Conservation (phyloP, 1,140 invertebrate species). For the Drosophila willistoni region DNA sequence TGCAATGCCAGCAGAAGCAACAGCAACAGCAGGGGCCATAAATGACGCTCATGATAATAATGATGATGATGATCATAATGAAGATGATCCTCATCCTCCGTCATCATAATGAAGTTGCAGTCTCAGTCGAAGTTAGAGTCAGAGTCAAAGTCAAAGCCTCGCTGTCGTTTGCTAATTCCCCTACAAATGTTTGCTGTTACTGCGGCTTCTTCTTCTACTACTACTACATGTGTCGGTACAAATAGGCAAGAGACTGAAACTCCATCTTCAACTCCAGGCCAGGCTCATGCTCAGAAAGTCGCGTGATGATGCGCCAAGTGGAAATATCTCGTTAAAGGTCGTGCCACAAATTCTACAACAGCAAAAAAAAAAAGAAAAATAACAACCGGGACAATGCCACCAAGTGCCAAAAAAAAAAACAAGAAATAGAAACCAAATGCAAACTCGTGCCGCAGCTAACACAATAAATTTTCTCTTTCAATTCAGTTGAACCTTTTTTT, state of each 20-base stretch:
- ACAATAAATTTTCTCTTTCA: slow-evolving; percentile 76
- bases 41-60: slow-evolving; percentile 46
- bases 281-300: slow-evolving; percentile 59
- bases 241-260: slow-evolving; percentile 53
- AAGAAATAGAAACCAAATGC: slow-evolving; percentile 36
- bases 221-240: slow-evolving; percentile 71
- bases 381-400: slow-evolving; percentile 45
- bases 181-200: slow-evolving; percentile 72
- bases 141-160: slow-evolving; percentile 25
- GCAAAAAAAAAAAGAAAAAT: slow-evolving; percentile 24
- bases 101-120: slow-evolving; percentile 59
- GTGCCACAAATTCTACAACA: slow-evolving; percentile 70
- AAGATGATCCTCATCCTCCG: slow-evolving; percentile 51
- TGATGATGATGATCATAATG: slow-evolving; percentile 1
- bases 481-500: not conserved
- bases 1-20: slow-evolving; percentile 64
- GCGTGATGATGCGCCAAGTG: slow-evolving; percentile 75
- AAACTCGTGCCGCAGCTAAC: slow-evolving; percentile 67
- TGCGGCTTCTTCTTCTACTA: slow-evolving; percentile 43
- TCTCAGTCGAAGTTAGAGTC: slow-evolving; percentile 2
- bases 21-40: slow-evolving; percentile 41
- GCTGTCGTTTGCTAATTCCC: slow-evolving; percentile 69
- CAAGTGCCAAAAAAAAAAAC: slow-evolving; percentile 52
- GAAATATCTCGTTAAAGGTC: slow-evolving; percentile 78
- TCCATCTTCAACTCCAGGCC: not conserved